Percentiles rank a stretch among this genome's conserved stretches.
Evolutionary conservation across 2,888 invertebrate genomes (phyloP).

Genomic region (Epirrhoe alternata): DNA sequence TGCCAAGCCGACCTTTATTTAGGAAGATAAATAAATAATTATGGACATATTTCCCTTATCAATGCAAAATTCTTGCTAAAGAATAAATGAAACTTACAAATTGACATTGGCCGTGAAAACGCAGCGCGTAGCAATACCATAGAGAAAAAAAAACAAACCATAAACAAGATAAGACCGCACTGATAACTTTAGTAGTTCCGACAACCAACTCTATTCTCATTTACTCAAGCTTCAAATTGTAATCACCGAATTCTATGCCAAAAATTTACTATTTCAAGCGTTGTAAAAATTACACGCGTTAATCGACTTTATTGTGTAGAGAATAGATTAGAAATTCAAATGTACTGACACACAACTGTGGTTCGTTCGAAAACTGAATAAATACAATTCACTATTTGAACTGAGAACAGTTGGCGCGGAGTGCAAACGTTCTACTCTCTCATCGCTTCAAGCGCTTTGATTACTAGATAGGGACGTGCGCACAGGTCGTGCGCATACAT

Average conservation of each 20-base stretch:
- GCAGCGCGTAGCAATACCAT: conserved; percentile 4
- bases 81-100: no score
- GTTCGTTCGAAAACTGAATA: conserved; percentile 35
- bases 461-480: neutral
- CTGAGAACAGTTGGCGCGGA: conserved; percentile 47
- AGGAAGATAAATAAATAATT: no score
- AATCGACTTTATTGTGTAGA: conserved; percentile 2
- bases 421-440: conserved; percentile 47
- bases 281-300: neutral
- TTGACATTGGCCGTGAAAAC: conserved; percentile 2
- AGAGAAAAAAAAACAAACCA: conserved; percentile 23
- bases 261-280: neutral
- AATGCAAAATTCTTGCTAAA: no score
- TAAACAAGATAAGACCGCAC: conserved; percentile 34
- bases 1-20: no score
- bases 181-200: conserved; percentile 7
- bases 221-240: conserved; percentile 4
- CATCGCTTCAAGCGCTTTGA: conserved; percentile 41
- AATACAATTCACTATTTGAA: conserved; percentile 15
- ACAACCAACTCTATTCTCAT: conserved; percentile 16
- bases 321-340: conserved; percentile 12
- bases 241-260: neutral
- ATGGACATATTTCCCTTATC: no score
- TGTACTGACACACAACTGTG: neutral
- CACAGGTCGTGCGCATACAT: no score